Evolutionary conservation across 2,797 vertebrate genomes (phyloP).

Genomic region (Phataginus tricuspis): DNA sequence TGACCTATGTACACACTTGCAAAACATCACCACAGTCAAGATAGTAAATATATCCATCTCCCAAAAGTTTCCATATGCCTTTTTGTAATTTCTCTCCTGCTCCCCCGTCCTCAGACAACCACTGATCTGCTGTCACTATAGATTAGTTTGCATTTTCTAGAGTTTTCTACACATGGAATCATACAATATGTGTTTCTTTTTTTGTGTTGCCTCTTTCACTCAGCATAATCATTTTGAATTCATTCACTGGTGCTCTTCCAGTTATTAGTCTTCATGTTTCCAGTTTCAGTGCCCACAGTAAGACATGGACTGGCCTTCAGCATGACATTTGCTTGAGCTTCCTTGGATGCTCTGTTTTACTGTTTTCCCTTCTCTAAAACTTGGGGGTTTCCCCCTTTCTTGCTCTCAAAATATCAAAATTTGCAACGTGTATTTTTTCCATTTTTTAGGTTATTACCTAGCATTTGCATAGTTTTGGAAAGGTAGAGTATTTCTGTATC

Average conservation of each 20-base stretch:
- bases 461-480: conserved; percentile 12
- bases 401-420: conserved; percentile 1
- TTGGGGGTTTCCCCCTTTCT: neutral
- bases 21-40: neutral
- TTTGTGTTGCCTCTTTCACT: neutral
- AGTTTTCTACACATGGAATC: conserved; percentile 30
- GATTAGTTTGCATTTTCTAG: neutral
- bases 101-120: neutral
- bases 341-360: neutral
- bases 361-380: conserved; percentile 20
- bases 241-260: neutral
- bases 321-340: neutral
- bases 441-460: conserved; percentile 19
- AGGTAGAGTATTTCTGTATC: neutral
- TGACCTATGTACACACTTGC: neutral
- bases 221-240: neutral
- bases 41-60: neutral
- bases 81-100: neutral
- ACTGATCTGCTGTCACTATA: neutral
- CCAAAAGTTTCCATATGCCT: neutral
- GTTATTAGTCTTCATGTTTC: no score
- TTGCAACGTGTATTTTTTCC: neutral
- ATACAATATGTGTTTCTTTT: neutral
- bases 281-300: no score
- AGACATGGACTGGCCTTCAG: neutral